These are phyloP conservation scores for Porites australiensis DNA, from an alignment of 64 coral and sea anemone species.

Conservation along the genomic window DNA sequence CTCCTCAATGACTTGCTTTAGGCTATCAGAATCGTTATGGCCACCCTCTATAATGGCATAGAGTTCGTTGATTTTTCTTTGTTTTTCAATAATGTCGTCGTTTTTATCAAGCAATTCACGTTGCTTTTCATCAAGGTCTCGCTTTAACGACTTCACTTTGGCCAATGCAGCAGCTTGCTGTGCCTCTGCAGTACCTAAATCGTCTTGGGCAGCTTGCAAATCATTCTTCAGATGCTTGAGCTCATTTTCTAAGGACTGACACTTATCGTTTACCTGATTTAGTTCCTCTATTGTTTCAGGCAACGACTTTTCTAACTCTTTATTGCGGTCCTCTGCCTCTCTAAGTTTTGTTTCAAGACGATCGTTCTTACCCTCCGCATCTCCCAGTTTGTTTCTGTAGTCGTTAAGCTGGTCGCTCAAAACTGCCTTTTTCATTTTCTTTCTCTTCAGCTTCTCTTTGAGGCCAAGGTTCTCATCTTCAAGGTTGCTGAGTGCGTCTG, in stretches of 20 bases:
- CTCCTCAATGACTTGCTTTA: constrained; percentile 49
- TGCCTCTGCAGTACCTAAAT: constrained; percentile 71
- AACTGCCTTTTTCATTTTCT: constrained; percentile 67
- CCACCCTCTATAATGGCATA: constrained; percentile 72
- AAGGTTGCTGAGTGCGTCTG: constrained; percentile 68
- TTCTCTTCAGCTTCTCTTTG: constrained; percentile 51
- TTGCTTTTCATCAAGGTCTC: constrained; percentile 54
- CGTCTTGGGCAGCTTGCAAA: constrained; percentile 60
- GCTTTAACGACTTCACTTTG: constrained; percentile 65
- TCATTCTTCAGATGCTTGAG: constrained; percentile 71
- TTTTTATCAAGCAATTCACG: constrained; percentile 73
- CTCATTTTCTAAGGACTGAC: constrained; percentile 63
- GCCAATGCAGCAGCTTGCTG: constrained; percentile 31
- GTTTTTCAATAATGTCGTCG: constrained; percentile 74
- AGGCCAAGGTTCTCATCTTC: constrained; percentile 75
- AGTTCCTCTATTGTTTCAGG: constrained; percentile 64
- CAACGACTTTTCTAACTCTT: constrained; percentile 78
- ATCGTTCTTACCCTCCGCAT: constrained; percentile 69
- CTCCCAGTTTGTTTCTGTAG: constrained; percentile 64
- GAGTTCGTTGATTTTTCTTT: constrained; percentile 77
- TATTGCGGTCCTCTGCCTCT: constrained; percentile 59
- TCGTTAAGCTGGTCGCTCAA: constrained; percentile 70
- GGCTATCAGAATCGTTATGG: constrained; percentile 69
- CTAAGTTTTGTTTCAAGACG: constrained; percentile 68
- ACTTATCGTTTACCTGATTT: constrained; percentile 74